Percentiles rank a stretch among this genome's conserved stretches.
phyloP scores from a whole-genome alignment of 1,140 invertebrate genomes.

The Plutomurus gul region DNA sequence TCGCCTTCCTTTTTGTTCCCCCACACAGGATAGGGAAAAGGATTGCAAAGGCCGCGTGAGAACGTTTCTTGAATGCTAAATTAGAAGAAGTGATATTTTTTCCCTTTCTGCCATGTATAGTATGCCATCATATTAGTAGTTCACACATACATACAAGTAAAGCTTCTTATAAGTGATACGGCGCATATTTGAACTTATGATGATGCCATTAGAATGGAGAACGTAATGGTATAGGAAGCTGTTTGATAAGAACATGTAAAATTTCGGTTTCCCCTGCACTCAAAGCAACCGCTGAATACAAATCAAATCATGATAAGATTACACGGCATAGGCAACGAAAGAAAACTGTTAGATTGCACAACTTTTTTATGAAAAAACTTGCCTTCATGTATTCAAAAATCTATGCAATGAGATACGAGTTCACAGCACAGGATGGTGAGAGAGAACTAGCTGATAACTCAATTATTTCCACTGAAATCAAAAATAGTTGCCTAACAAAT shows the following conservation, averaged over 20 bases:
- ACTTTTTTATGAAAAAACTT: too few species aligned
- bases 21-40: not conserved
- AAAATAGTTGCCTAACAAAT: not conserved
- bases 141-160: not conserved
- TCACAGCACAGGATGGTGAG: too few species aligned
- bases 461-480: not conserved
- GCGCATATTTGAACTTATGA: conserved; percentile 5
- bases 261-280: not conserved
- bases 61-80: conserved; percentile 31
- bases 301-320: not conserved
- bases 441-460: not conserved
- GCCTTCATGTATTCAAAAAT: too few species aligned
- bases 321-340: not conserved
- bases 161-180: not conserved
- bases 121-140: too few species aligned
- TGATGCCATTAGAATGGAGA: not conserved
- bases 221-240: not conserved
- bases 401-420: too few species aligned
- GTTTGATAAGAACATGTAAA: not conserved
- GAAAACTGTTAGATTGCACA: too few species aligned
- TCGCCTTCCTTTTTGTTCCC: conserved; percentile 11
- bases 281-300: not conserved
- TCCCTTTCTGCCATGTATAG: too few species aligned
- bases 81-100: conserved; percentile 22
- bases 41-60: not conserved